Percentiles rank a stretch among this genome's conserved stretches.
Conservation (phyloP, 2,888 invertebrate species). For the Electrophaes corylata region DNA sequence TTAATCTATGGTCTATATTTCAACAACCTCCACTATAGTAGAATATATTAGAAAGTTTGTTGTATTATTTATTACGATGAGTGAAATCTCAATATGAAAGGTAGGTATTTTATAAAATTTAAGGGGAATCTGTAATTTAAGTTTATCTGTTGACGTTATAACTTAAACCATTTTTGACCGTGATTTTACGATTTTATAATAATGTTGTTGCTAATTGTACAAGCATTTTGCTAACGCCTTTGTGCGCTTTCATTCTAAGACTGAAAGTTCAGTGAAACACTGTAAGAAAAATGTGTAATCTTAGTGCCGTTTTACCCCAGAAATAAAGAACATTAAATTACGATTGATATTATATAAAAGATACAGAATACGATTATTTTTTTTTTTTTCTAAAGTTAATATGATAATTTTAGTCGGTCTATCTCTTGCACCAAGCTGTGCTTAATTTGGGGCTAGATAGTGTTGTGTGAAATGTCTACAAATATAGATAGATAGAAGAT, state of each 20-base stretch:
- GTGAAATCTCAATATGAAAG: neutral
- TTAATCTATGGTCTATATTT: neutral
- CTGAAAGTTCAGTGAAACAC: slow-evolving; percentile 43
- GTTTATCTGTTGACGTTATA: slow-evolving; percentile 11
- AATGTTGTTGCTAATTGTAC: slow-evolving; percentile 15
- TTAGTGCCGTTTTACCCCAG: neutral
- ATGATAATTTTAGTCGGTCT: neutral
- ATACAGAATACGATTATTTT: neutral
- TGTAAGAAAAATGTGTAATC: slow-evolving; percentile 9
- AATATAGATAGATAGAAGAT: too few relatives aligned
- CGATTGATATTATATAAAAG: too few relatives aligned
- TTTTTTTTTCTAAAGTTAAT: neutral
- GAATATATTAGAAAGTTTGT: too few relatives aligned
- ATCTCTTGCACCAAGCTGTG: too few relatives aligned
- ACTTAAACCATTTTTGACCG: slow-evolving; percentile 25
- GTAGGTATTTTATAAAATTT: neutral
- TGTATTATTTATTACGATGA: neutral
- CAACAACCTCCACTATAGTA: too few relatives aligned
- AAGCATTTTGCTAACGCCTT: slow-evolving; percentile 21
- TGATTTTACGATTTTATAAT: slow-evolving; percentile 28
- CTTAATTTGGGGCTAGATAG: too few relatives aligned
- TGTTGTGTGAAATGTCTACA: too few relatives aligned
- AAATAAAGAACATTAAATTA: neutral
- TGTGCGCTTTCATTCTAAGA: slow-evolving; percentile 43
- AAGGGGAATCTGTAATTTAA: too few relatives aligned